Base-by-base conservation (phyloP, 2,888 invertebrate genomes). In the Melikaiella ostensackeni region DNA sequence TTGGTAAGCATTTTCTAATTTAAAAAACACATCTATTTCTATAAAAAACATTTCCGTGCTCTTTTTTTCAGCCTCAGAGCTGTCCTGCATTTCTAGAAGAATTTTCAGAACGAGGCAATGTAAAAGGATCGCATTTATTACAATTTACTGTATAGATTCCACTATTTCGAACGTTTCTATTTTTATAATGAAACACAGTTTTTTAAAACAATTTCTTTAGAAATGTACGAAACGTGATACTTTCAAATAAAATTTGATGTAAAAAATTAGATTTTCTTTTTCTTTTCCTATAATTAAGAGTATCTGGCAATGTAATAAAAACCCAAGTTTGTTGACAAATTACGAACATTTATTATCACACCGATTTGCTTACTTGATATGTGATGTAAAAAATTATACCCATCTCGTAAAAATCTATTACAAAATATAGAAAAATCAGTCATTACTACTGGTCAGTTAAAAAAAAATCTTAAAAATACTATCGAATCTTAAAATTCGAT, bases 51-150 rank as follows among this genome's bases (percentile, higher is more conserved):
- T 77, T 27, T 74, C 61, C 70, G 74, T 81, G 75, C 75, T 61
- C 83, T 80, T 57, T 77, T 62, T 90, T 89, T 75, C 85, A 91
- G 91, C 78, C 86, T 91, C 81, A 86, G 90, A 89, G 84, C 85
- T 42, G 89, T 91, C 74, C 85, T 91, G 11, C 84, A 86, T 55
- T 89, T 84, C 66, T 88, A 79, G n/a, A 70, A n/a, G 9, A 30
- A 1, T 87, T 62, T 21, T 35, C 19, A 70, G 59, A 59, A 33
- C 21, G 4, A 11, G 63, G 35, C n/a, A 13, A 27, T 7, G 21
- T 38, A 21, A 46, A 9, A n/a, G n/a, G n/a, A n/a, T 50, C 50
- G 8, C 16, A 50, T 50, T 50, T 50, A n/a, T n/a, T 50, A 50
- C n/a, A 50, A 50, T 21, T 55, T 21, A 21, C 9, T 11, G 1